Base-by-base conservation (phyloP, 2,113 vertebrate species). In the Sylvietta virens region DNA sequence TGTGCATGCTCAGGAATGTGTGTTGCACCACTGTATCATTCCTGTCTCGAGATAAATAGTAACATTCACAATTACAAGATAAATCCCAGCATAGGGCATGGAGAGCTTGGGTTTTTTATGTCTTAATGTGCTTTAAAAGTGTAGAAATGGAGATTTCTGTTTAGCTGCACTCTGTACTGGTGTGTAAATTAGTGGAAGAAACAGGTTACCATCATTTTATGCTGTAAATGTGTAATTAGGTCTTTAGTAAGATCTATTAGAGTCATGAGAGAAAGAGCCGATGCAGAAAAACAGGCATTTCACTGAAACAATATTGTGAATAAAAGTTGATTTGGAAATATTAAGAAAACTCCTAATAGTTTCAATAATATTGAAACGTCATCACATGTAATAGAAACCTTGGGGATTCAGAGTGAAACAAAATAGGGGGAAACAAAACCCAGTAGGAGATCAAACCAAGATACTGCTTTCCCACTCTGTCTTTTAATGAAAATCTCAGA, bases 1-100 rank as follows among this genome's bases (percentile, higher is more conserved):
- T 48, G 35, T 40, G 4, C 18, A 0, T 10, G 15, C 11, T 45
- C 27, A 40, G 0, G 0, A 4, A 6, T 45, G 27, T 13, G 15
- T 39, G 7, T 18, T 66, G 35, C 8, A 39, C 7, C 8, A 3
- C 11, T 57, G 5, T 37, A 14, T 71, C n/a, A 11, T 12, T 18
- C 21, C 11, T 88, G 53, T 16, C 45, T 79, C 47, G 16, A 48
- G 58, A 65, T 3, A 67, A 76, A 65, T 26, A 77, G 5, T 30
- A 33, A 8, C 0, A 2, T 28, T 56, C 27, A 39, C 27, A 66
- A 19, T 42, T 70, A 18, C 18, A 30, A 62, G 15, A 14, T 24
- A 39, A 87, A 64, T 39, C 45, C 10, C 28, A 44, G 27, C 27
- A 13, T 0, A 61, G 23, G 44, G 8, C 26, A n/a, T 57, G 6